Conservation (phyloP, 2,797 vertebrate species). For the Ptychobarbus kaznakovi region DNA sequence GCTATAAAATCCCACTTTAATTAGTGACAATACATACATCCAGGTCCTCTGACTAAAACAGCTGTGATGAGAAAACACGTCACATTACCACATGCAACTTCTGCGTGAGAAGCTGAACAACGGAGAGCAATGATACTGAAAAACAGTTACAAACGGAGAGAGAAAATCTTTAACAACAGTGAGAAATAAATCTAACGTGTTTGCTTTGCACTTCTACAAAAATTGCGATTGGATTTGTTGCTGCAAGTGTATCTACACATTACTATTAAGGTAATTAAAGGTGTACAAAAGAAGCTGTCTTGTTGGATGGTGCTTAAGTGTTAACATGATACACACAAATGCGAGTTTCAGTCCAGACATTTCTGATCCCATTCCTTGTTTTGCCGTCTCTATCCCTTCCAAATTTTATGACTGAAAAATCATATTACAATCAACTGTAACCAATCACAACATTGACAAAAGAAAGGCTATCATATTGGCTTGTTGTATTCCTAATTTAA, state of each 20-base stretch:
- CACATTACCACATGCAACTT: constrained; percentile 37
- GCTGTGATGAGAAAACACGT: constrained; percentile 38
- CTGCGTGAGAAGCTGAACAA: neutral
- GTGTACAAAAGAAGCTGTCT: neutral
- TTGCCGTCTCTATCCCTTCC: neutral
- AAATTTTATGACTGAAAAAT: neutral
- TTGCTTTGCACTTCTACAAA: neutral
- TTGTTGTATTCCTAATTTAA: neutral
- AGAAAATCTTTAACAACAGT: neutral
- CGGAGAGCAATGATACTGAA: neutral
- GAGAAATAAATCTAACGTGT: neutral
- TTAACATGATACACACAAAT: neutral
- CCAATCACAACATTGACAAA: neutral
- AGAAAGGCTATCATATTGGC: neutral
- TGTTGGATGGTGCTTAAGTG: neutral
- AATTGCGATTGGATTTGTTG: neutral
- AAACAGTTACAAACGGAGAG: neutral
- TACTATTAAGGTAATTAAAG: neutral
- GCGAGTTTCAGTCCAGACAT: neutral
- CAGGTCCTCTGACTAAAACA: constrained; percentile 48
- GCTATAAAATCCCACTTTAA: constrained; percentile 55
- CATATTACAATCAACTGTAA: neutral
- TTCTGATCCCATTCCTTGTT: neutral
- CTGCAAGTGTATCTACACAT: neutral
- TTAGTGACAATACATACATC: constrained; percentile 41